A percentile compares a stretch with the other conserved stretches of the same genome.
These are phyloP conservation scores for Protonemura montana DNA, from an alignment of 2,888 invertebrate genomes.

Conservation along the genomic window DNA sequence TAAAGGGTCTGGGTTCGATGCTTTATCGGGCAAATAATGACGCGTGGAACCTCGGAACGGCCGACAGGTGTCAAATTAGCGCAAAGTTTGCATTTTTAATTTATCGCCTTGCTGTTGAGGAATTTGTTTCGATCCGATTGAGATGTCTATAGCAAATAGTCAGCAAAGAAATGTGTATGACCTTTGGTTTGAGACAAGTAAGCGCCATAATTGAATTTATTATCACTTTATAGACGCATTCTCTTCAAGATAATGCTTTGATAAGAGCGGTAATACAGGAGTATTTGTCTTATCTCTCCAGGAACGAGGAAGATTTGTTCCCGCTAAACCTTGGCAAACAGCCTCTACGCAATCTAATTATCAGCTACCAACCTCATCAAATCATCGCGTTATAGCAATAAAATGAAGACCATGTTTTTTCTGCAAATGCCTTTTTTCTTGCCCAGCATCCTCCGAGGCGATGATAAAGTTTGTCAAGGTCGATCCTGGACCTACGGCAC, in stretches of 20 bases:
- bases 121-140: too few species aligned
- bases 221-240: too few species aligned
- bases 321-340: neutral
- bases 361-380: neutral
- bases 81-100: neutral
- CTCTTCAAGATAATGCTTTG: too few species aligned
- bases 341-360: neutral
- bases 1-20: neutral
- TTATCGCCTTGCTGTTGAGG: neutral
- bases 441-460: neutral
- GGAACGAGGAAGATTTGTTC: neutral
- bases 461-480: neutral
- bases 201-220: too few species aligned
- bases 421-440: neutral
- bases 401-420: neutral
- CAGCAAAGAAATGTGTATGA: too few species aligned
- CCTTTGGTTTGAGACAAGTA: too few species aligned
- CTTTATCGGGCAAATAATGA: neutral
- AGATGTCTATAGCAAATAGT: too few species aligned
- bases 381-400: neutral
- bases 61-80: neutral
- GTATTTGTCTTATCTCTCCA: neutral
- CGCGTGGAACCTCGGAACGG: neutral
- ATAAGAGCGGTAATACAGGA: too few species aligned
- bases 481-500: neutral